Percentiles rank a stretch among this genome's conserved stretches.
Evolutionary conservation across 2,113 vertebrate species (phyloP).

Genomic region (Cyphomyrus discorhynchus): DNA sequence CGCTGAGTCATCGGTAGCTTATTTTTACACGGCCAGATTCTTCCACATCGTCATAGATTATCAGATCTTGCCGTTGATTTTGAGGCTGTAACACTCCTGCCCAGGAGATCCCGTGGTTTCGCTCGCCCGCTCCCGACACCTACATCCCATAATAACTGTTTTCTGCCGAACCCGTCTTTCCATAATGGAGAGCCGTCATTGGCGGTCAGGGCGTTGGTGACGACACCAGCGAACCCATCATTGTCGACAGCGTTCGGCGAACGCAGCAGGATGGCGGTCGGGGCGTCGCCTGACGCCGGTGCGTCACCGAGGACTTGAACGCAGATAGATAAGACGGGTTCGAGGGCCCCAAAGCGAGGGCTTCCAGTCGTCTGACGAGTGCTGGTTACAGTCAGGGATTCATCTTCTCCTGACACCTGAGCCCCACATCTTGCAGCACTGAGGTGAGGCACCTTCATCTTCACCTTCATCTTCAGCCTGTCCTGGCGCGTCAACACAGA

Average conservation of each 20-base stretch:
- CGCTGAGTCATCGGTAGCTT: not conserved
- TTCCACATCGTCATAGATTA: not conserved
- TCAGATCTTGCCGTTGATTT: not conserved
- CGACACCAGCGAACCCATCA: not conserved
- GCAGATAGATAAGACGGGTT: not conserved
- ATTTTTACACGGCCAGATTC: not conserved
- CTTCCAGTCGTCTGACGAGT: not conserved
- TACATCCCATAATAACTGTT: slow-evolving; percentile 4
- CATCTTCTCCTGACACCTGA: not conserved
- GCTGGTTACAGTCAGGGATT: not conserved
- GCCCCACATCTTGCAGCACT: not conserved
- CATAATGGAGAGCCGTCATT: not conserved
- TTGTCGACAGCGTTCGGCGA: not conserved
- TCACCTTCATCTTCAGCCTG: not conserved
- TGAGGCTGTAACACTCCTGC: not conserved
- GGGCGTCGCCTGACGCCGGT: not conserved
- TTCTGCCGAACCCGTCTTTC: not conserved
- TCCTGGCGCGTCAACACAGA: not conserved
- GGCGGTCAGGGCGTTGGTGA: not conserved
- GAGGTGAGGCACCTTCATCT: slow-evolving; percentile 3
- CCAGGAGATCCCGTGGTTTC: not conserved
- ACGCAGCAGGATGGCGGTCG: not conserved
- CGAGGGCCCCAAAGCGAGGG: not conserved
- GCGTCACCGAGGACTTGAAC: not conserved
- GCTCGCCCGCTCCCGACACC: not conserved